A percentile compares a stretch with the other conserved stretches of the same genome.
Conservation (phyloP, 1,140 invertebrate species). For the Anoplophora glabripennis region DNA sequence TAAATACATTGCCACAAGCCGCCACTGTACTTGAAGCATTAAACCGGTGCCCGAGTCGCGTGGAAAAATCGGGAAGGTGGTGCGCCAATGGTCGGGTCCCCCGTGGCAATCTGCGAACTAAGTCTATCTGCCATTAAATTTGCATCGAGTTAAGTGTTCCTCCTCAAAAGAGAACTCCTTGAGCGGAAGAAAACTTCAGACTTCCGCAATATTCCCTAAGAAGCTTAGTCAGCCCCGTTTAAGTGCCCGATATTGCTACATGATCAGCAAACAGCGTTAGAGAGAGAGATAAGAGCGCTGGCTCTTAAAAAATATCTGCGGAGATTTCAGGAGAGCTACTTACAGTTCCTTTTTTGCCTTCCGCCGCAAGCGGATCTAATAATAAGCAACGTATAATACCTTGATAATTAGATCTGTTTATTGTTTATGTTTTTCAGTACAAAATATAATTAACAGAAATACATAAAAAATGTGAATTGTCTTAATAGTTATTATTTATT, state of each 20-base stretch:
- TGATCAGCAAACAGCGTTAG: conserved; percentile 41
- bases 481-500: no score
- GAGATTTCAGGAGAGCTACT: background rate
- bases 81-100: conserved; percentile 18
- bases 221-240: conserved; percentile 41
- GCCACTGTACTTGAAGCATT: no score
- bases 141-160: conserved; percentile 47
- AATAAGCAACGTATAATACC: no score
- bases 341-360: background rate
- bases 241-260: conserved; percentile 45
- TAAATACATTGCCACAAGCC: no score
- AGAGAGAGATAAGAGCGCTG: background rate
- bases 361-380: background rate
- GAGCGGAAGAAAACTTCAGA: conserved; percentile 38
- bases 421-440: no score
- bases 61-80: no score
- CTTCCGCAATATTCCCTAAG: conserved; percentile 47
- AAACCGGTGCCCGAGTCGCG: no score
- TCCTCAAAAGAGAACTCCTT: conserved; percentile 39
- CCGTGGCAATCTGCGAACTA: conserved; percentile 38
- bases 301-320: background rate
- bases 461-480: no score
- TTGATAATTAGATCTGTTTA: no score
- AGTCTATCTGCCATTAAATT: conserved; percentile 46
- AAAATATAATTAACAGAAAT: no score